Base-by-base conservation (phyloP, 2,797 vertebrate species). In the Amblyopsis hoosieri region DNA sequence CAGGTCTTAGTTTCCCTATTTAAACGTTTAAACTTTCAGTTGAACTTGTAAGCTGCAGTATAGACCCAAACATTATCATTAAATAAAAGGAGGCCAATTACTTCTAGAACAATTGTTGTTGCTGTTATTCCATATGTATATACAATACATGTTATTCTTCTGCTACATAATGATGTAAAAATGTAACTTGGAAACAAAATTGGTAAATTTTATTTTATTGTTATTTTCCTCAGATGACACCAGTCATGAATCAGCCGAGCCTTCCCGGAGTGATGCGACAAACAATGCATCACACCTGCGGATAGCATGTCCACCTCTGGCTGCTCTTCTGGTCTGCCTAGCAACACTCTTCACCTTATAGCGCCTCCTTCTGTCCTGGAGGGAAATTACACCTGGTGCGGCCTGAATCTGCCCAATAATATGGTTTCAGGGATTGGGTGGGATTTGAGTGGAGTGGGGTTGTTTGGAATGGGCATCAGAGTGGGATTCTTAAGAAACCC, bases 181-280 rank as follows among this genome's bases (percentile, higher is more conserved):
- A 13, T 66, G 13, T n/a, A n/a, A 3, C 45, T 12, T 55, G 6
- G 47, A 12, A 4, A 3, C 19, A 33, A 23, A 37, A 66, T 59
- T 3, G 54, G 23, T 11, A 3, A 62, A 17, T 57, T 1, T 29
- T 53, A 4, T 66, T 53, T 66, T 1, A 60, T 69, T 66, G 42
- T 68, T 53, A 67, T 12, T 2, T 58, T 55, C 51, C 65, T 85
- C 82, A 99, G 97, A 99, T 85, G 97, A 99, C 84, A 98, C 96
- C 57, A 96, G 96, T 87, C 97, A 98, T 62, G 97, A 99, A 92
- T 96, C 96, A 67, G 97, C 97, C 70, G 97, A 98, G 89, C 97
- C 97, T 69, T 98, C 97, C 89, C 95, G 95, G 82, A 95, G 97
- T 2, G 96, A 97, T 71, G 95, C 95, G 7, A 88, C 97, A 1